Conservation (phyloP, 92 coral and sea anemone genomes). For the Nematostella vectensis region DNA sequence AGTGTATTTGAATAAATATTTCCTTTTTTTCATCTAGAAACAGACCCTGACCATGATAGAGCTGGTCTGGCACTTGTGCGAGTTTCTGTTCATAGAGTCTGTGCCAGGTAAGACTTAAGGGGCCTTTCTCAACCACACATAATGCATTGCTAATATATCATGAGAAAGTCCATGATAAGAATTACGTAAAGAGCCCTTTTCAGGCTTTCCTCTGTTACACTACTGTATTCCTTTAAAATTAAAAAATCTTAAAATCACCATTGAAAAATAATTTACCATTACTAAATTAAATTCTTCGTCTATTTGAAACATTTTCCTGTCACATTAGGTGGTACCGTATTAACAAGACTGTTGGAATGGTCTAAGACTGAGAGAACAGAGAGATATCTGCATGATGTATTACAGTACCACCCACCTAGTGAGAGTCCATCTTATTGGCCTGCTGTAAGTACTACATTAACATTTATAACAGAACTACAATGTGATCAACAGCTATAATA, state of each 20-base stretch:
- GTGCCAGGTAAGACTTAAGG: slow-evolving; percentile 66
- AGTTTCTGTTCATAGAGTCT: slow-evolving; percentile 82
- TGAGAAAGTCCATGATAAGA: too few species aligned
- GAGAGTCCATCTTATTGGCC: slow-evolving; percentile 93
- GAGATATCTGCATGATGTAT: slow-evolving; percentile 47
- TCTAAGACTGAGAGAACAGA: slow-evolving; percentile 78
- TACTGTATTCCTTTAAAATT: too few species aligned
- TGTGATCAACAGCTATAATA: too few species aligned
- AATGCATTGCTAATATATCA: too few species aligned
- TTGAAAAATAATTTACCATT: too few species aligned
- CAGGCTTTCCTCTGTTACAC: too few species aligned
- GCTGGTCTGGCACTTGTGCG: slow-evolving; percentile 97
- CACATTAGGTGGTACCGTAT: slow-evolving; percentile 86
- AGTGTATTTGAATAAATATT: too few species aligned
- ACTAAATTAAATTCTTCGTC: too few species aligned
- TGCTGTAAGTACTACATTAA: slow-evolving; percentile 83
- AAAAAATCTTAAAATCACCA: too few species aligned
- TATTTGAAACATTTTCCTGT: too few species aligned
- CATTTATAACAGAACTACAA: too few species aligned
- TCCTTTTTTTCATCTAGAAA: slow-evolving; percentile 28
- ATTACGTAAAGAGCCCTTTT: too few species aligned
- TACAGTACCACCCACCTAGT: slow-evolving; percentile 64
- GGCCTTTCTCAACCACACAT: neutral
- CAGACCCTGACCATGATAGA: slow-evolving; percentile 69
- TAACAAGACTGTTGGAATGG: slow-evolving; percentile 87